Evolutionary conservation across 92 coral and sea anemone genomes (phyloP).

Genomic region (Actinernus sp.): DNA sequence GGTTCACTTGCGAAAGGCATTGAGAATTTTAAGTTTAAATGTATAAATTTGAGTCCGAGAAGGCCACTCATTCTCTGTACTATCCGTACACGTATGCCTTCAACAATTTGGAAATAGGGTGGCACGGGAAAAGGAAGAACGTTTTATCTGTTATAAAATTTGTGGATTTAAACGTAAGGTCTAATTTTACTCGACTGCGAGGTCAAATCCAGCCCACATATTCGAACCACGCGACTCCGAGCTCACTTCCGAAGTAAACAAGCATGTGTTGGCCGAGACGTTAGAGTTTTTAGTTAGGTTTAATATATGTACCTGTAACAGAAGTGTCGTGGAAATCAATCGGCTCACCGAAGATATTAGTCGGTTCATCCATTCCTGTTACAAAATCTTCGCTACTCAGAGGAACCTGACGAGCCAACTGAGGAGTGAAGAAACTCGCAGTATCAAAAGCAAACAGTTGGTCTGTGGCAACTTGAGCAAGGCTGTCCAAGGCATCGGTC

Average conservation of each 20-base stretch:
- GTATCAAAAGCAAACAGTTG: slow-evolving; percentile 98
- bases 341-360: slow-evolving; percentile 98
- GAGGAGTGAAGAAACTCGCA: slow-evolving; percentile 93
- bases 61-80: too few relatives aligned
- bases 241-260: slow-evolving; percentile 64
- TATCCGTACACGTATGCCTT: slow-evolving; percentile 11
- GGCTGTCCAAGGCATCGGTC: slow-evolving; percentile 95
- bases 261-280: slow-evolving; percentile 30
- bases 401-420: slow-evolving; percentile 92
- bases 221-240: slow-evolving; percentile 57
- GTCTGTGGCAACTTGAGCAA: slow-evolving; percentile 99
- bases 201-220: slow-evolving; percentile 33
- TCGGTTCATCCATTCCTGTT: slow-evolving; percentile 90
- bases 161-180: slow-evolving; percentile 36
- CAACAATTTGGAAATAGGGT: slow-evolving; percentile 16
- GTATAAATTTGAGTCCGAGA: too few relatives aligned
- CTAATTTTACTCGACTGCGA: slow-evolving; percentile 30
- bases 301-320: slow-evolving; percentile 94
- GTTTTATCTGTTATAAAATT: slow-evolving; percentile 3
- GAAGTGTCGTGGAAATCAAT: slow-evolving; percentile 95
- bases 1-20: too few relatives aligned
- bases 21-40: too few relatives aligned
- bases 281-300: slow-evolving; percentile 15
- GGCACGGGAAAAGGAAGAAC: slow-evolving; percentile 46
- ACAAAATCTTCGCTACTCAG: slow-evolving; percentile 93